Base-by-base conservation (phyloP, 2,113 vertebrate species). In the Hylia prasina region DNA sequence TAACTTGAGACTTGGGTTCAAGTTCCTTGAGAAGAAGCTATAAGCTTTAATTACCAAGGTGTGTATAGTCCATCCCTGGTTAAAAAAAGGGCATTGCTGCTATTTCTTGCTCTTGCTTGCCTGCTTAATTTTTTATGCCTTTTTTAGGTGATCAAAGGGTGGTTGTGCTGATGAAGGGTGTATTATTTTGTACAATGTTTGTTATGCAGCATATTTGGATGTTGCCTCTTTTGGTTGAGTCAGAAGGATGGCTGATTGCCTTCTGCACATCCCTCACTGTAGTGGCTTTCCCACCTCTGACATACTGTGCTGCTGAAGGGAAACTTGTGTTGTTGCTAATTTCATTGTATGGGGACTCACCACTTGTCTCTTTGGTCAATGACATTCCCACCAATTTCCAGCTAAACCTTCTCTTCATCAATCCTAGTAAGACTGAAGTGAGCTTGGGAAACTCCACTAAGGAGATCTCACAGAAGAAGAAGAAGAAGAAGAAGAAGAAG, bases 1-100 rank as follows among this genome's bases (percentile, higher is more conserved):
- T 83, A 84, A 84, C 89, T 92, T 94, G 60, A 95, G 91, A 94
- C 93, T 66, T 87, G 45, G 37, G 93, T 91, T 94, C 72, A 86
- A 93, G 95, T 95, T 96, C 86, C 95, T 94, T 95, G 94, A 94
- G 93, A 97, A 96, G 89, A 91, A 95, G 64, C 44, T 44, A 31
- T 83, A 65, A 89, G 65, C 84, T 93, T 93, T 97, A 97, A 97
- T 94, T 95, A 93, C 80, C 39, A 84, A 97, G 95, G 95, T 93
- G 93, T 97, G 82, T 83, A 47, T 80, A 77, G 86, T 97, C 91
- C 93, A 78, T 23, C 28, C 51, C 51, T 48, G 40, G 60, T 83
- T 86, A 48, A 94, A 89, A 45, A 72, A 84, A 90, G 39, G 12
- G 56, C 80, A 94, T 71, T 83, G 86, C 53, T 27, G 60, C 33